Evolutionary conservation across 2,797 vertebrate species (phyloP), one percentile per base, ranked within the genome.

Genomic region (Mastacembelus armatus): DNA sequence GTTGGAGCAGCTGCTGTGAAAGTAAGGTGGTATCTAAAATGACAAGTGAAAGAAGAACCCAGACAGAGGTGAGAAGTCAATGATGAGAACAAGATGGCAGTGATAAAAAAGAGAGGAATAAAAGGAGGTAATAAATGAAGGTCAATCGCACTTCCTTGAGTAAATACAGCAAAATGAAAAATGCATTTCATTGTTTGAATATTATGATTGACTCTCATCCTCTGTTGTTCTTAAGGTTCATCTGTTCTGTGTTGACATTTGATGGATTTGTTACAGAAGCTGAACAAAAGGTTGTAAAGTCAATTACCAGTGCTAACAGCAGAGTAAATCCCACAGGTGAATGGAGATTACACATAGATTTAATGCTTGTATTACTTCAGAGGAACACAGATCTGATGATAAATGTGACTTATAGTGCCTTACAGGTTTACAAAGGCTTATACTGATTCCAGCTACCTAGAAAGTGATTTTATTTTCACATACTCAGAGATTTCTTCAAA

Each of bases 221-320:
- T 21, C 12, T 24, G 5, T 47, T 12, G 10, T 47, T 68, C 65
- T 43, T 36, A 16, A 33, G 21, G 33, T 22, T 42, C 27, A 72
- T n/a, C 9, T 57, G 19, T 19, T 64, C 51, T 21, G 33, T 30
- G 7, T 1, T 64, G 50, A 68, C 66, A 63, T 71, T 42, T 66
- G 49, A 81, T 66, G 51, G 15, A 47, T 61, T 69, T 71, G 35
- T 71, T 42, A 21, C 26, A 33, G 44, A 9, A 27, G 36, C 24
- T 59, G 24, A 40, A 42, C n/a, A 45, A 74, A 73, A 27, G 60
- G 63, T 78, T 42, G 58, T 38, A 64, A 39, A 50, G 60, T 64
- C 57, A 69, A 48, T 16, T 66, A 38, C 5, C 19, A 29, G 19
- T 26, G 30, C 12, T 21, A 43, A 42, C 10, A 56, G 26, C 30